Base-by-base conservation (phyloP, 2,888 invertebrate species). In the Epsilonema sp. region DNA sequence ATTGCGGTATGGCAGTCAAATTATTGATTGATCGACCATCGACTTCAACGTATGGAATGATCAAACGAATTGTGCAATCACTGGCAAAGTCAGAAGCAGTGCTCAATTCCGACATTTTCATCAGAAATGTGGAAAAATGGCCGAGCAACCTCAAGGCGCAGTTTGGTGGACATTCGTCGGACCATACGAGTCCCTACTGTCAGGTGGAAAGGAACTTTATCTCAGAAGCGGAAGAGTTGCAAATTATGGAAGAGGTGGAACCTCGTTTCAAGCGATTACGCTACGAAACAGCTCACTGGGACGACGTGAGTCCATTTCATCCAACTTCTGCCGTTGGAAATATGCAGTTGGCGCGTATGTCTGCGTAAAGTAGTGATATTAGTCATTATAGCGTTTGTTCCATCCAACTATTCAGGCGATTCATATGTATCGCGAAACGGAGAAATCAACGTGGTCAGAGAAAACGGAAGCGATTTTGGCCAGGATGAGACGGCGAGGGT, bases 231-330 rank as follows among this genome's bases (percentile, higher is more conserved):
- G 94, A 97, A 67, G 94, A 97, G 68, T 62, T 70, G 0, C 67
- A 73, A 11, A 65, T 97, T 20, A 64, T 87, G 23, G 71, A 75
- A 19, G 94, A 97, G 71, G 71, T 90, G 45, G 85, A 90, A 55
- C 85, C 85, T 0, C 79, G 82, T 55, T 74, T 97, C 63, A 82
- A 80, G 63, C 73, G 80, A 53, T 71, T 90, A 62, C 75, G 82
- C 62, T 97, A 97, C 62, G 89, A 94, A 70, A 79, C 76, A 61
- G 80, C 82, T 61, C 94, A 97, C 63, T 97, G 94, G 94, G 97
- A 97, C 68, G 79, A 92, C 76, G 90, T 89, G 68, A 74, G 31
- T 31, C 31, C 31, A 11, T 16, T 16, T 31, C 8, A 11, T 11
- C 31, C 31, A 31, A 11, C 31, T 8, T 31, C 16, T 31, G 31